Conservation (phyloP, 2,113 vertebrate species). For the Vombatus ursinus region DNA sequence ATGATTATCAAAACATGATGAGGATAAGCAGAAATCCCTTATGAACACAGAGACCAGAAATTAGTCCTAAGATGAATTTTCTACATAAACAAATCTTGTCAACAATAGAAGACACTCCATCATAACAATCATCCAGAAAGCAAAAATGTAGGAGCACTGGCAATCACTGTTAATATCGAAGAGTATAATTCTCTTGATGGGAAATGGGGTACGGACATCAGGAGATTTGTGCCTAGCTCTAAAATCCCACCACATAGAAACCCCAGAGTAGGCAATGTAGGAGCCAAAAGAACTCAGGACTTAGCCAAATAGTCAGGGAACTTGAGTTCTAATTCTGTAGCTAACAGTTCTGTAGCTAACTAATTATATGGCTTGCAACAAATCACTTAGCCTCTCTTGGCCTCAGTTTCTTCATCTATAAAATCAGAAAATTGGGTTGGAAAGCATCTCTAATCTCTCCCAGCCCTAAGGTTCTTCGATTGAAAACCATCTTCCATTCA, state of each 20-base stretch:
- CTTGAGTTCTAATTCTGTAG: neutral
- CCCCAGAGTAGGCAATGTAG: neutral
- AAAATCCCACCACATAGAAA: neutral
- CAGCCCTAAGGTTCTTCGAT: neutral
- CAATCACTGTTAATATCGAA: neutral
- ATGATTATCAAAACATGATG: neutral
- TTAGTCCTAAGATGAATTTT: neutral
- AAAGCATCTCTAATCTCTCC: neutral
- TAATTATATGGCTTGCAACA: neutral
- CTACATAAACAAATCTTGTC: neutral
- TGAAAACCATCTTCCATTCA: neutral
- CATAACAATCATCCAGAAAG: neutral
- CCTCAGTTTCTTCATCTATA: neutral
- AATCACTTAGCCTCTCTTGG: neutral
- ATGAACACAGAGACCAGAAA: neutral
- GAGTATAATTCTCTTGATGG: neutral
- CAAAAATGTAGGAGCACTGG: neutral
- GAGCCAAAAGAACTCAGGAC: neutral
- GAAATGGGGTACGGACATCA: neutral
- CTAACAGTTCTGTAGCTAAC: neutral
- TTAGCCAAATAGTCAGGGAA: neutral
- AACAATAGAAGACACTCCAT: neutral
- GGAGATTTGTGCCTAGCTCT: conserved; percentile 5
- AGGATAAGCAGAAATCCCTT: neutral
- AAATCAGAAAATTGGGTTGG: rapidly evolving